These are phyloP conservation scores for Pterostichus madidus DNA, from an alignment of 2,888 invertebrate genomes.

Conservation along the genomic window DNA sequence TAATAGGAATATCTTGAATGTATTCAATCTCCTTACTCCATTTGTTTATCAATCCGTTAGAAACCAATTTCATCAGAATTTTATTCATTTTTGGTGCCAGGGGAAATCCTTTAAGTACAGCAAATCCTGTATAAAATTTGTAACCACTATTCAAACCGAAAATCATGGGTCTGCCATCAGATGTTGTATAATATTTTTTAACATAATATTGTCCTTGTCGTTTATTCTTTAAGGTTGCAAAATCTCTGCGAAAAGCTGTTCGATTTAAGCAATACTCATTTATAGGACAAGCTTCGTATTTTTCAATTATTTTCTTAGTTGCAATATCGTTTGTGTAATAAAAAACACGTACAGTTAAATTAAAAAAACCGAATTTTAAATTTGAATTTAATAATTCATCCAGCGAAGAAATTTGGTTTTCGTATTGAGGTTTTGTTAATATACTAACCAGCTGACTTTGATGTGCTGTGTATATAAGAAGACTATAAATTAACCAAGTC, in stretches of 20 bases:
- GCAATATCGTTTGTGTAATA: not conserved
- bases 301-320: not conserved
- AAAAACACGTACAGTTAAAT: not conserved
- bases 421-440: conserved; percentile 54
- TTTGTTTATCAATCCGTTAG: not conserved
- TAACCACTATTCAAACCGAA: not conserved
- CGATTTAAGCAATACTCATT: conserved; percentile 61
- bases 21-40: not conserved
- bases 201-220: conserved; percentile 68
- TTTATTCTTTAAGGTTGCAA: conserved; percentile 68
- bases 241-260: conserved; percentile 69
- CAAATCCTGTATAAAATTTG: not conserved
- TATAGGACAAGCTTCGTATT: conserved; percentile 29
- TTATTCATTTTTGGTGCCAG: not conserved
- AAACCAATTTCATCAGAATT: not conserved
- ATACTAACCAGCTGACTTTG: conserved; percentile 45
- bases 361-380: not conserved
- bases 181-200: conserved; percentile 25
- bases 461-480: conserved; percentile 48
- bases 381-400: conserved; percentile 46
- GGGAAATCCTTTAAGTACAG: conserved; percentile 44
- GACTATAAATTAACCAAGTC: conserved; percentile 23
- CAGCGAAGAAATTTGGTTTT: conserved; percentile 41
- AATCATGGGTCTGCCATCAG: not conserved
- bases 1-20: not conserved